phyloP scores from a whole-genome alignment of 1,140 invertebrate species.

The Rhynchophorus ferrugineus region DNA sequence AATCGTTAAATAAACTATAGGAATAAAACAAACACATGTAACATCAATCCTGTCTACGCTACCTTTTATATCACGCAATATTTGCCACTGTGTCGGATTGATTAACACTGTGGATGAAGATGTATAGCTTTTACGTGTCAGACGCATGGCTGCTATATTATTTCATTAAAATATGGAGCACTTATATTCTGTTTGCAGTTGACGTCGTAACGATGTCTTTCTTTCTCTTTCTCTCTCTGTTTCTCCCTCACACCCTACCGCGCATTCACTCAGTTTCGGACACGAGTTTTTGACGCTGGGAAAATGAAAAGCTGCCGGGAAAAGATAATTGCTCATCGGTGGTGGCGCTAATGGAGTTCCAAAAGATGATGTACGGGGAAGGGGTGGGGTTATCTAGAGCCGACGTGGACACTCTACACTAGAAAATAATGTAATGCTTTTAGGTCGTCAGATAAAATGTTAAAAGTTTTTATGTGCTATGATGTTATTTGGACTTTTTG shows the following conservation, averaged over 20 bases:
- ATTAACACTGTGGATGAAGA: too few relatives aligned
- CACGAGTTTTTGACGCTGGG: slow-evolving; percentile 8
- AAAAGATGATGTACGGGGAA: slow-evolving; percentile 23
- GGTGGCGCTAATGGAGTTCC: slow-evolving; percentile 22
- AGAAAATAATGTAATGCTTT: too few relatives aligned
- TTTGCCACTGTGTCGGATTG: too few relatives aligned
- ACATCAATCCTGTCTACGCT: slow-evolving; percentile 7
- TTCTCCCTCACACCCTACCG: slow-evolving; percentile 2
- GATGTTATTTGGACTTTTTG: too few relatives aligned
- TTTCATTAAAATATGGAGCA: slow-evolving; percentile 8
- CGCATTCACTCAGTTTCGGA: slow-evolving; percentile 17
- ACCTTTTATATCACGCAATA: too few relatives aligned
- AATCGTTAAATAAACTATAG: too few relatives aligned
- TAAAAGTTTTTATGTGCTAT: too few relatives aligned
- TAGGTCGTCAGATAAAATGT: too few relatives aligned
- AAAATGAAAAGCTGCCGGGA: slow-evolving; percentile 31
- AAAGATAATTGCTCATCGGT: slow-evolving; percentile 31
- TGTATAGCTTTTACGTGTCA: not conserved
- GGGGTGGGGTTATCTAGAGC: slow-evolving; percentile 10
- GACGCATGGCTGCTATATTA: slow-evolving; percentile 4
- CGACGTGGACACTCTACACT: too few relatives aligned
- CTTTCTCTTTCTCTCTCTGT: too few relatives aligned
- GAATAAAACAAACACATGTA: too few relatives aligned
- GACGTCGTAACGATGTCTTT: too few relatives aligned
- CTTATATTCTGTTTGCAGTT: slow-evolving; percentile 4